Evolutionary conservation across 2,888 invertebrate genomes (phyloP), one percentile per base, ranked within the genome.

Genomic region (Diaperis boleti): DNA sequence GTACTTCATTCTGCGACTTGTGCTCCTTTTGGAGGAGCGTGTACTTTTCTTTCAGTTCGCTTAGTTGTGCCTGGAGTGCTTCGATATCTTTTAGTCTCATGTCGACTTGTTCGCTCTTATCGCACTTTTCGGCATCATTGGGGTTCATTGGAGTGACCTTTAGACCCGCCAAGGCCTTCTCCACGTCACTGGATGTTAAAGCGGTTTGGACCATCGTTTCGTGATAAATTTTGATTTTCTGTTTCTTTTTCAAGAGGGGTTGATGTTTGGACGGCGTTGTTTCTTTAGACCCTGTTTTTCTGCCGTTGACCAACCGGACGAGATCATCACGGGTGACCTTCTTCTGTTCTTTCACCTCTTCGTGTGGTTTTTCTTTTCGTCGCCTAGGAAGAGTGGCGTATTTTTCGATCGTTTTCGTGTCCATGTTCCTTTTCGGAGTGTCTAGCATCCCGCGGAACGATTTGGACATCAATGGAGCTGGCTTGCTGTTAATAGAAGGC

Each of bases 201-300:
- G 90, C 90, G 0, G 94, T 94, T 79, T 94, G 94, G 8, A 88
- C 86, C 44, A 87, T 85, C 26, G 86, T 90, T 80, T 94, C 94
- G 69, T 93, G 92, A 78, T 92, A 94, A 68, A 94, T 94, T 74
- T 88, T 85, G 0, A 90, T 89, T 76, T 85, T 87, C 0, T 72
- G 66, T 56, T 78, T 76, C 67, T 81, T 81, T 60, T 80, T 79
- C 39, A 84, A 10, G 52, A 57, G 56, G 42, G 18, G 62, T 20
- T 61, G 54, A 78, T 81, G 69, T 83, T 85, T 68, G 65, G 67
- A 69, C 52, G 73, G 59, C 59, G 64, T 68, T 17, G 64, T 64
- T 61, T 69, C 66, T 63, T 50, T 68, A 54, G 63, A 69, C 65
- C 18, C 63, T 67, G 42, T 49, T 64, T 69, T 76, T 62, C 69